Evolutionary conservation across 2,113 vertebrate species (phyloP), one percentile per base, ranked within the genome.

Genomic region (Centropus bengalensis): DNA sequence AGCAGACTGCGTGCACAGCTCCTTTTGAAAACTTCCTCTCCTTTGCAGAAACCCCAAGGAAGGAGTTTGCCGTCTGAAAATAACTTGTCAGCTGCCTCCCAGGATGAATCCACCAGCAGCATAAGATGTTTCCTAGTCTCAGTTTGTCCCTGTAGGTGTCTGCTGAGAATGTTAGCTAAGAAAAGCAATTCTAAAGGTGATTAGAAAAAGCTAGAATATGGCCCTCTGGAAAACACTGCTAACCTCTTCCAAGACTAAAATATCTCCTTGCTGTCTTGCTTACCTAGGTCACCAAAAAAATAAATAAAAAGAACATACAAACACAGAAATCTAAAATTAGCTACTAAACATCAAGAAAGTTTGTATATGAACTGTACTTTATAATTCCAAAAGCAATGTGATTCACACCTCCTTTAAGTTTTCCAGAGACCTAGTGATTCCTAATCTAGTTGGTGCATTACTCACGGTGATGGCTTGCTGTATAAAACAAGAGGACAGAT

Each of bases 61-160:
- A 71, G 26, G 36, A 91, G 60, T 52, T 49, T 92, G 40, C 36
- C 27, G 49, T 81, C 77, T 75, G 62, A 87, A 91, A 87, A 82
- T 49, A 71, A 44, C 47, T 56, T 36, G 14, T 36, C 70, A 64
- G 38, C 54, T 94, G 69, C 54, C 44, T 73, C 44, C 49, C 17
- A 60, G 44, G 36, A 71, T 55, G 47, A 75, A 78, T 70, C 66
- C 44, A 60, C 22, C 6, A 0, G 0, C 52, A 47, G 42, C 4
- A 2, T 9, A 20, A 78, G 64, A 63, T 7, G 52, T 10, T 76
- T 47, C 52, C 49, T 20, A 14, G 40, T n/a, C 23, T 30, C n/a
- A 49, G 36, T 63, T 75, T 10, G 3, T 17, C 24, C 2, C 0
- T 4, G 14, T 67, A 33, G 0, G 0, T 5, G n/a, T 78, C 60